Evolutionary conservation across 2,888 invertebrate genomes (phyloP).

Genomic region (Galeopsomyia nigrocyanea): DNA sequence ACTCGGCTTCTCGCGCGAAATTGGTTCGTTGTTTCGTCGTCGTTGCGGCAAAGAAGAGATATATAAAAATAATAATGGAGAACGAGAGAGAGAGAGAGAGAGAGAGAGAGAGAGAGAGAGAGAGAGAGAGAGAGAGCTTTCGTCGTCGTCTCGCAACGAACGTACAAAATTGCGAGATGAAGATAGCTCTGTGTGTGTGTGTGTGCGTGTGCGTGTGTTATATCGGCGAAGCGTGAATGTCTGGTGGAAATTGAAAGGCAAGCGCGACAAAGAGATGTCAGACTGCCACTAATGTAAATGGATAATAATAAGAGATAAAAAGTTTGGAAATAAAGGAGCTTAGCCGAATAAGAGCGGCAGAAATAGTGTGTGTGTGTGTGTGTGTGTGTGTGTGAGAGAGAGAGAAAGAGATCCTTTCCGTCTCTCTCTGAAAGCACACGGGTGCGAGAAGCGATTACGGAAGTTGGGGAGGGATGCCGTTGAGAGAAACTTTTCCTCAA

Average conservation of each 20-base stretch:
- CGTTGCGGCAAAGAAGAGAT: not conserved
- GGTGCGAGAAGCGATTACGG: too few species aligned
- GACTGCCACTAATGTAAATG: not conserved
- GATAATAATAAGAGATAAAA: conserved; percentile 19
- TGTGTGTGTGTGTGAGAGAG: too few species aligned
- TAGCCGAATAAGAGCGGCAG: too few species aligned
- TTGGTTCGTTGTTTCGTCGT: conserved; percentile 31
- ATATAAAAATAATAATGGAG: conserved; percentile 14
- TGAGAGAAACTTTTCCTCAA: too few species aligned
- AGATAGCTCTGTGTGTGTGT: too few species aligned
- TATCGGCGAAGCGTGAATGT: not conserved
- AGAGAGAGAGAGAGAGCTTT: too few species aligned
- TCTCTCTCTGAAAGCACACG: too few species aligned
- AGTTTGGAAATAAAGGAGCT: not conserved
- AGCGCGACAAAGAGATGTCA: conserved; percentile 4
- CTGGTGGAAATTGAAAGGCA: conserved; percentile 14
- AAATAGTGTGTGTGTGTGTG: too few species aligned
- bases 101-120: conserved; percentile 2
- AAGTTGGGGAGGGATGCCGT: too few species aligned
- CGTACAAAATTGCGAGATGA: not conserved
- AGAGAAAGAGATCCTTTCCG: not conserved
- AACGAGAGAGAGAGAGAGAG: not conserved
- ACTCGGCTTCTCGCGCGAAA: conserved; percentile 8
- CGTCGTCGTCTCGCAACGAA: too few species aligned
- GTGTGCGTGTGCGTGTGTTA: too few species aligned